phyloP scores from a whole-genome alignment of 2,888 invertebrate species.

The Sarcophaga carnaria region DNA sequence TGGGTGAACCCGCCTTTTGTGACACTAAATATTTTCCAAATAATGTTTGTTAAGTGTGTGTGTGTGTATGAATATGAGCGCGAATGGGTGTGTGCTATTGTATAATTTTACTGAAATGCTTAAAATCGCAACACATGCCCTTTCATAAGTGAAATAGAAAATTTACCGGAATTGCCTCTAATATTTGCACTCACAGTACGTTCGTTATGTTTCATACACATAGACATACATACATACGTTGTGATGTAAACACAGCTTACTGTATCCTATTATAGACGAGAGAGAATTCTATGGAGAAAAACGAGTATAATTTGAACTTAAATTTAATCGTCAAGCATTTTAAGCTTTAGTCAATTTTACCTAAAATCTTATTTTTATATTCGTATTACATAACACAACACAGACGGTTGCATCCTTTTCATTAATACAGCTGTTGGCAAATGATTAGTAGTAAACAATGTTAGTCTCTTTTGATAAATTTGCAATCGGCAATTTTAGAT shows the following conservation, averaged over 20 bases:
- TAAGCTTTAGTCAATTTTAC: constrained; percentile 23
- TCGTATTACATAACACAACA: neutral
- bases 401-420: neutral
- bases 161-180: constrained; percentile 4
- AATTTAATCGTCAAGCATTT: constrained; percentile 47
- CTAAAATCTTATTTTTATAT: constrained; percentile 1
- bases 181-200: neutral
- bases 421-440: neutral
- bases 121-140: neutral
- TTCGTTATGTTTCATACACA: neutral
- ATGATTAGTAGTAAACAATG: neutral
- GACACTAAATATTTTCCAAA: constrained; percentile 22
- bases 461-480: neutral
- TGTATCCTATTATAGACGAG: constrained; percentile 6
- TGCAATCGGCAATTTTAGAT: too few species aligned
- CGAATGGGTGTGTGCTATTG: neutral
- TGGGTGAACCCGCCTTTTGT: too few species aligned
- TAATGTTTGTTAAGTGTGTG: neutral
- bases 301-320: constrained; percentile 26
- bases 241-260: neutral
- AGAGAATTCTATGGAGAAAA: constrained; percentile 6
- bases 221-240: neutral
- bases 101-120: neutral
- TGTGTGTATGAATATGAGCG: neutral
- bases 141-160: constrained; percentile 2